Percentiles rank a stretch among this genome's conserved stretches.
Evolutionary conservation across 2,888 invertebrate genomes (phyloP).

Genomic region (Dorcus parallelipipedus): DNA sequence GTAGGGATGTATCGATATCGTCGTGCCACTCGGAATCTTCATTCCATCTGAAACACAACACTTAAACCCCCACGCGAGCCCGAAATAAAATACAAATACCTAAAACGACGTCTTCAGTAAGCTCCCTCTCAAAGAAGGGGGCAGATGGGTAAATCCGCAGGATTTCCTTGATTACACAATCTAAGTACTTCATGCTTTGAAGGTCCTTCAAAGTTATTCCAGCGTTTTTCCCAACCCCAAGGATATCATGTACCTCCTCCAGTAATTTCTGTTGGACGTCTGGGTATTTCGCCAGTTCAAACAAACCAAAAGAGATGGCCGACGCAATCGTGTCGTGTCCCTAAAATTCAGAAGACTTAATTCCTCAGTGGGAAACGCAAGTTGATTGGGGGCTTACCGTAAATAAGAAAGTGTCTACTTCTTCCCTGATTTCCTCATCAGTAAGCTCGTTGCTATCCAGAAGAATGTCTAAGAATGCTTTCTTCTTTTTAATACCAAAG

Average conservation of each 20-base stretch:
- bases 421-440: conserved; percentile 53
- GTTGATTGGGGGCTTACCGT: conserved; percentile 40
- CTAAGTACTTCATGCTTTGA: conserved; percentile 52
- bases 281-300: conserved; percentile 51
- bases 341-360: conserved; percentile 28
- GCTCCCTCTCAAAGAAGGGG: conserved; percentile 50
- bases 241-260: conserved; percentile 34
- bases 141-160: conserved; percentile 56
- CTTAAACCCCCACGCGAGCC: not conserved
- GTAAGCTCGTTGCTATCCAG: conserved; percentile 49
- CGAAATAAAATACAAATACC: conserved; percentile 6
- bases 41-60: not conserved
- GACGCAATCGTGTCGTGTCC: conserved; percentile 58
- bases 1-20: no score
- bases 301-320: conserved; percentile 53
- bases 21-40: no score
- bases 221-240: conserved; percentile 33
- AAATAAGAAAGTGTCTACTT: conserved; percentile 60
- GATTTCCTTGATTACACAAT: conserved; percentile 57
- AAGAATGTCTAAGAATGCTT: conserved; percentile 30
- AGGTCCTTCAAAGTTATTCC: conserved; percentile 39
- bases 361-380: not conserved
- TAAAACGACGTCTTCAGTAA: conserved; percentile 45
- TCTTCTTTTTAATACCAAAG: conserved; percentile 9
- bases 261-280: conserved; percentile 46